Evolutionary conservation across 2,888 invertebrate genomes (phyloP), one percentile per base, ranked within the genome.

Genomic region (Craniophora ligustri): DNA sequence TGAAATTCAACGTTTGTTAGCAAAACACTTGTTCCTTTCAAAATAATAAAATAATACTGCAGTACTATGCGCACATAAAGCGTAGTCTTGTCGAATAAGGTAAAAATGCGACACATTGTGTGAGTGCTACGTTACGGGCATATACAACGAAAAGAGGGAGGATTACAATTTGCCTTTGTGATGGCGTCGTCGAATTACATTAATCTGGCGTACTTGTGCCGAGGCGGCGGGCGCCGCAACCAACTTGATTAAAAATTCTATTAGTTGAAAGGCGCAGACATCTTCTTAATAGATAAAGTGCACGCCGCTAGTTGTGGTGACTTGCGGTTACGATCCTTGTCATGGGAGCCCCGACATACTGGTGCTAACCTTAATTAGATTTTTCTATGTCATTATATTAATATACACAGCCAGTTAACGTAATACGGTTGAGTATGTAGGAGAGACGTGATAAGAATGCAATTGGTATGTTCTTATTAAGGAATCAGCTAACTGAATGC

Each of bases 141-240:
- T 84, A 81, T 85, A 85, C 87, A 89, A 90, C 89, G 87, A 86
- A 88, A 82, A 86, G 86, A 85, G 86, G 86, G 87, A 67, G 91
- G 88, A 91, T 92, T 91, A 91, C 91, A 92, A 92, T 92, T 92
- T 92, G 92, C 92, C 87, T 92, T 92, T 92, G 92, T 92, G 91
- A 92, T 85, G 86, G 85, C 89, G 86, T 87, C 86, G 88, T 91
- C 90, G 90, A 92, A 92, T 93, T 92, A 91, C 92, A 93, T 93
- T 92, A 92, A 91, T 91, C 90, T 87, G 89, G 87, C 86, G 88
- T 79, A 81, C 84, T 85, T 83, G 86, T 79, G 85, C 83, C 79
- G 82, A 67, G 78, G 80, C 78, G 85, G 85, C 81, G 64, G 85
- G 85, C 81, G 64, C 65, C 89, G 83, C 90, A 87, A 89, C 82